A percentile compares a stretch with the other conserved stretches of the same genome.
These are phyloP conservation scores for Dinocampus coccinellae DNA, from an alignment of 2,888 invertebrate genomes.

Conservation along the genomic window DNA sequence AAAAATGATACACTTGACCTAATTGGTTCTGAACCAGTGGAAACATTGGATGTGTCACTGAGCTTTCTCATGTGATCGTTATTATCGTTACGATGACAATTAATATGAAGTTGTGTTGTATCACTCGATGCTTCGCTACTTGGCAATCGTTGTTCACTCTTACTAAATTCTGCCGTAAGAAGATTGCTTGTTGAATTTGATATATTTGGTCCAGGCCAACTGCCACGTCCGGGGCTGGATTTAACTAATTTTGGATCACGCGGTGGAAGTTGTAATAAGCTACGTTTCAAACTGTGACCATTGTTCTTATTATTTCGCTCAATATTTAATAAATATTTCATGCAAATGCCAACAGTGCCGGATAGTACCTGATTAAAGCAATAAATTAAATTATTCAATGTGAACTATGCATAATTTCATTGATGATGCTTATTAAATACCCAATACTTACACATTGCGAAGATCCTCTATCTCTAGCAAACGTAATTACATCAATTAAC, in stretches of 20 bases:
- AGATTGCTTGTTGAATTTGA: conserved; percentile 72
- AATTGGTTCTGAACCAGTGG: conserved; percentile 55
- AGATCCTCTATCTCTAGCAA: conserved; percentile 84
- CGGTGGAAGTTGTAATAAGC: conserved; percentile 77
- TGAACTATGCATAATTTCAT: not conserved
- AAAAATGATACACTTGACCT: conserved; percentile 44
- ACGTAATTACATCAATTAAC: conserved; percentile 95
- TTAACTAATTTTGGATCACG: conserved; percentile 82
- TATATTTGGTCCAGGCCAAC: conserved; percentile 86
- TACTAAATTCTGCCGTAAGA: conserved; percentile 80
- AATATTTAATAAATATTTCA: conserved; percentile 66
- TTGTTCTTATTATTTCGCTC: conserved; percentile 52
- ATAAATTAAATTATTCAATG: not conserved
- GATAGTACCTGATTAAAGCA: conserved; percentile 22
- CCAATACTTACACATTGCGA: conserved; percentile 56
- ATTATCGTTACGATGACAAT: conserved; percentile 12
- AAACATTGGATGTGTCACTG: conserved; percentile 59
- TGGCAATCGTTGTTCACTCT: conserved; percentile 83
- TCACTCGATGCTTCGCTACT: conserved; percentile 47
- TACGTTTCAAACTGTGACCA: conserved; percentile 70
- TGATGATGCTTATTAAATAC: not conserved
- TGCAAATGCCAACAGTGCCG: conserved; percentile 59
- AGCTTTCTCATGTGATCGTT: conserved; percentile 49
- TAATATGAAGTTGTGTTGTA: conserved; percentile 18
- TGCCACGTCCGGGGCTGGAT: conserved; percentile 83